A percentile compares a stretch with the other conserved stretches of the same genome.
These are phyloP conservation scores for Tauraco erythrolophus DNA, from an alignment of 2,113 vertebrate genomes.

Conservation along the genomic window DNA sequence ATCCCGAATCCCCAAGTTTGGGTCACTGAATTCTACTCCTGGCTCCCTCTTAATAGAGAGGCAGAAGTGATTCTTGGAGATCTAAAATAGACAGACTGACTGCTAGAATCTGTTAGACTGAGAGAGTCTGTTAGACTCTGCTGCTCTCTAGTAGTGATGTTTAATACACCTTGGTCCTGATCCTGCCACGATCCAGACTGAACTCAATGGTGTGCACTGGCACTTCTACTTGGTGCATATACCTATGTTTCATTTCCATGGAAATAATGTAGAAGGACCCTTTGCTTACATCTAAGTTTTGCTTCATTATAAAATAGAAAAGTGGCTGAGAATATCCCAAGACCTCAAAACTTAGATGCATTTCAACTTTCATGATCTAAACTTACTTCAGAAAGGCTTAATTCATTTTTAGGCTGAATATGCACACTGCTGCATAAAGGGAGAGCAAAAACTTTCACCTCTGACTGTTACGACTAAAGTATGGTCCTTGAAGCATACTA, in stretches of 20 bases:
- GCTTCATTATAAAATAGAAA: not conserved
- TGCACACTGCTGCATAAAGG: not conserved
- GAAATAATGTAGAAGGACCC: not conserved
- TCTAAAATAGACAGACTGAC: not conserved
- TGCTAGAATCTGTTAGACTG: not conserved
- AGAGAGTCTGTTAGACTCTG: not conserved
- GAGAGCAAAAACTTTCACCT: not conserved
- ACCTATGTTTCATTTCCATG: not conserved
- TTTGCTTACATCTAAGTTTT: not conserved
- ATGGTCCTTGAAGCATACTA: not conserved
- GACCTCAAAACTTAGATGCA: not conserved
- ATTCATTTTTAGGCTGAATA: not conserved
- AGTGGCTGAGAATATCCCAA: not conserved
- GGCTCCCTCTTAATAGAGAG: not conserved
- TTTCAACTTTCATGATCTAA: not conserved
- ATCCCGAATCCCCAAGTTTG: accelerated
- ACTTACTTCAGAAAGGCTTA: not conserved
- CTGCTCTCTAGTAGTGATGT: not conserved
- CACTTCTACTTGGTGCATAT: not conserved
- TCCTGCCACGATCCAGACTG: not conserved
- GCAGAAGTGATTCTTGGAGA: not conserved
- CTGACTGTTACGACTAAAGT: not conserved
- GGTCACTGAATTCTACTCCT: not conserved
- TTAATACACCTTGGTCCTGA: not conserved
- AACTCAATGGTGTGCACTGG: not conserved